Evolutionary conservation across 2,888 invertebrate species (phyloP), one percentile per base, ranked within the genome.

Genomic region (Bombylius discolor): DNA sequence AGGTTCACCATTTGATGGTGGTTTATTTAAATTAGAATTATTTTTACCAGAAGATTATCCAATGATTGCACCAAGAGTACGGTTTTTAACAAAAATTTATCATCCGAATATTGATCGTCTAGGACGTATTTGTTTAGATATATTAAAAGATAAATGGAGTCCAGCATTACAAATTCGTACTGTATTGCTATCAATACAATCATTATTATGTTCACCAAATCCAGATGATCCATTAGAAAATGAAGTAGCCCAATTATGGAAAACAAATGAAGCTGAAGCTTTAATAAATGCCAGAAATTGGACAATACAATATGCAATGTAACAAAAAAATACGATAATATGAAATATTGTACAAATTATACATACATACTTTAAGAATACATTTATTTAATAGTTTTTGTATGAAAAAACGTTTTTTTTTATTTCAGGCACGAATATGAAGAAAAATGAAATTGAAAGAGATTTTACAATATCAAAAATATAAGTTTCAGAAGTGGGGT

Each of bases 31-130:
- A 80, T 80, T 98, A 76, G 97, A 98, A 78, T 79, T 98, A 69
- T 97, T 97, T 80, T 81, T 98, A 70, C 97, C 98, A 58, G 96
- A 97, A 79, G 96, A 97, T 77, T 98, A 98, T 78, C 97, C 97
- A 62, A 97, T 98, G 97, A 92, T 95, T 63, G 96, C 97, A 65
- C 97, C 97, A 64, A 97, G 96, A 87, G 96, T 97, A 77, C 86
- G 95, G 74, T 98, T 98, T 81, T 92, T 96, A 77, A 96, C 97
- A 62, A 96, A 95, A 83, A 97, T 98, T 77, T 98, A 97, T 79
- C 98, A 98, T 79, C 98, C 98, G 67, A 98, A 98, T 78, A 97
- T 98, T 76, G 97, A 98, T 79, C 91, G 95, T 80, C 82, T 97
- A 64, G 97, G 97, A 61, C 84, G 97, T 77, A 97, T 98, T 80